Evolutionary conservation across 2,888 invertebrate species (phyloP).

Genomic region (Ophion ventricosus): DNA sequence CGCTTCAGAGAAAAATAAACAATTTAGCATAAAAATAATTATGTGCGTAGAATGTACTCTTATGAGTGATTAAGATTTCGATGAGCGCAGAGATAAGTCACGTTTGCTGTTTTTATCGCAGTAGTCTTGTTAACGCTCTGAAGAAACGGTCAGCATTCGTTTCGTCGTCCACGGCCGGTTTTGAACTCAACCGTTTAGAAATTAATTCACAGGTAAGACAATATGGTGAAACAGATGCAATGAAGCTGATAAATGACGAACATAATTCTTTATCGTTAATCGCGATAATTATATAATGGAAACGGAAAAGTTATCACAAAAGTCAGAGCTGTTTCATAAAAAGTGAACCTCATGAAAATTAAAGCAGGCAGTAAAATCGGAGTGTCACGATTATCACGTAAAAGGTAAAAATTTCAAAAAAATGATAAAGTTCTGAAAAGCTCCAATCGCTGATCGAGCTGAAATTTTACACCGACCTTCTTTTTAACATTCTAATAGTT

Average conservation of each 20-base stretch:
- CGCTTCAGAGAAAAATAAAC: constrained; percentile 75
- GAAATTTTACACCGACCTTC: too few species aligned
- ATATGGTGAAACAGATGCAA: too few species aligned
- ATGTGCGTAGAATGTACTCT: not conserved
- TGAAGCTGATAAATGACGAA: not conserved
- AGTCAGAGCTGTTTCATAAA: not conserved
- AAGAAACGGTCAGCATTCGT: not conserved
- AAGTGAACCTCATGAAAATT: not conserved
- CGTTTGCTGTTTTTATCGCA: not conserved
- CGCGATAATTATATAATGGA: not conserved
- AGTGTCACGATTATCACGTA: too few species aligned
- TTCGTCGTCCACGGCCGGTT: too few species aligned
- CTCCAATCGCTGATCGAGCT: too few species aligned
- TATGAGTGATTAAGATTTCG: not conserved
- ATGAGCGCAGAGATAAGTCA: not conserved
- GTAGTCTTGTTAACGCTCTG: not conserved
- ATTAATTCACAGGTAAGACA: too few species aligned
- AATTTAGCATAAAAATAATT: constrained; percentile 71
- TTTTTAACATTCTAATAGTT: too few species aligned
- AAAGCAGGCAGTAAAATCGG: too few species aligned
- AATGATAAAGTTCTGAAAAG: too few species aligned
- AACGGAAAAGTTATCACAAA: not conserved
- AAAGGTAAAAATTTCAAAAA: too few species aligned
- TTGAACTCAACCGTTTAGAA: too few species aligned
- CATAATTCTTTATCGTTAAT: not conserved